Conservation (phyloP, 2,797 vertebrate species). For the Notamacropus eugenii region DNA sequence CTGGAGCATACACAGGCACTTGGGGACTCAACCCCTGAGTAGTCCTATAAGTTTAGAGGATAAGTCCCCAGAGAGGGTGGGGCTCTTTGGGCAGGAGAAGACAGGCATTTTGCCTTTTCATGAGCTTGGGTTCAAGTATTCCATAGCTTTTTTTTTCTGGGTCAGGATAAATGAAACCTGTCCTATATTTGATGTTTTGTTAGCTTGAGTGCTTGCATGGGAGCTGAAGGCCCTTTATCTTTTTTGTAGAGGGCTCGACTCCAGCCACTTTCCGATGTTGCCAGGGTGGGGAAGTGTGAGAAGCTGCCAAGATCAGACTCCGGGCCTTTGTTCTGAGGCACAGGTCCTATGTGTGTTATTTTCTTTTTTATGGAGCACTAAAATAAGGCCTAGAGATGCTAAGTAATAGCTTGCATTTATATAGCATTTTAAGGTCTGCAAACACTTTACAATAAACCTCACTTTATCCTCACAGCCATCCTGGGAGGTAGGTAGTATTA, state of each 20-base stretch:
- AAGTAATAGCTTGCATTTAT: neutral
- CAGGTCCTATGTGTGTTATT: neutral
- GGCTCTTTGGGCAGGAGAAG: neutral
- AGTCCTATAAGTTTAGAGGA: neutral
- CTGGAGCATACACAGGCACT: too few species aligned
- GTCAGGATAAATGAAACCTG: neutral
- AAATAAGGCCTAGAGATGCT: neutral
- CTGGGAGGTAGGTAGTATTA: neutral
- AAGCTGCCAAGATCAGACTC: neutral
- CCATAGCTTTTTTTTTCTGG: neutral
- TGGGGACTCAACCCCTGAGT: neutral
- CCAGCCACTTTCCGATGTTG: neutral
- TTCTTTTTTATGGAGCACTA: neutral
- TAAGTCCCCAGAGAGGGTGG: neutral
- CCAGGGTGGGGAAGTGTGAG: neutral
- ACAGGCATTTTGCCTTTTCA: neutral
- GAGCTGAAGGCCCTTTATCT: neutral
- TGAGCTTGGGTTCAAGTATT: neutral
- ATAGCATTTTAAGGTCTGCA: neutral
- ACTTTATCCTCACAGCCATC: neutral
- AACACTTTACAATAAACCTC: neutral
- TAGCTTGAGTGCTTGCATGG: neutral
- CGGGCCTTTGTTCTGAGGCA: neutral
- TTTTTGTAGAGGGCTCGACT: neutral
- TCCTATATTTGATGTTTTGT: neutral